Base-by-base conservation (phyloP, 2,113 vertebrate species). In the Mola mola region DNA sequence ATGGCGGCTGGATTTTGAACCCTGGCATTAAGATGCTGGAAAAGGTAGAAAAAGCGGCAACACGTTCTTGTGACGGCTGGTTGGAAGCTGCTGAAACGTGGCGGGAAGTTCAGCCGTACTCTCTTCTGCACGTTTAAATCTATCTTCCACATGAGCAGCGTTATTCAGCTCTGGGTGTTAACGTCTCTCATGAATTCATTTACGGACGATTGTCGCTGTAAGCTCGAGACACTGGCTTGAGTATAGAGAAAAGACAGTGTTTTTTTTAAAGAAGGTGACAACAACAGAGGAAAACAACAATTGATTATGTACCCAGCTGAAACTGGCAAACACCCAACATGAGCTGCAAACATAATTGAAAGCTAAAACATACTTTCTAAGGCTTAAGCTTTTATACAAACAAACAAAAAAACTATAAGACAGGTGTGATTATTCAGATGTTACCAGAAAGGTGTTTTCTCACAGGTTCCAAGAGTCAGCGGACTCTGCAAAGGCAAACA, bases 121-220 rank as follows among this genome's bases (percentile, higher is more conserved):
- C 11, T 47, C 25, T 44, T n/a, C n/a, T n/a, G n/a, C n/a, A 44
- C 41, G 51, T 36, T 64, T 50, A 17, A 59, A 72, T 40, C 17
- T 47, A 33, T 81, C 52, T 40, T 58, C 13, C 12, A 68, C 55
- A n/a, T n/a, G n/a, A n/a, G n/a, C n/a, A 38, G 21, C 49, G 44
- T 42, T 44, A 33, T n/a, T 42, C 43, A 48, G 44, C 38, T 60
- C 50, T 43, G 13, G 60, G 20, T 25, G 15, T 60, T 53, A n/a
- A 25, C 36, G 22, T 40, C 46, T 58, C 65, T 65, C 43, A 20
- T 57, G 49, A 25, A 55, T 66, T 49, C 44, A 40, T 62, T 51
- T 50, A 51, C 40, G 12, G 28, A 9, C 28, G n/a, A n/a, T n/a
- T n/a, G n/a, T n/a, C n/a, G n/a, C n/a, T n/a, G n/a, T n/a, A n/a